Evolutionary conservation across 2,888 invertebrate species (phyloP).

Genomic region (Melipona bicolor): DNA sequence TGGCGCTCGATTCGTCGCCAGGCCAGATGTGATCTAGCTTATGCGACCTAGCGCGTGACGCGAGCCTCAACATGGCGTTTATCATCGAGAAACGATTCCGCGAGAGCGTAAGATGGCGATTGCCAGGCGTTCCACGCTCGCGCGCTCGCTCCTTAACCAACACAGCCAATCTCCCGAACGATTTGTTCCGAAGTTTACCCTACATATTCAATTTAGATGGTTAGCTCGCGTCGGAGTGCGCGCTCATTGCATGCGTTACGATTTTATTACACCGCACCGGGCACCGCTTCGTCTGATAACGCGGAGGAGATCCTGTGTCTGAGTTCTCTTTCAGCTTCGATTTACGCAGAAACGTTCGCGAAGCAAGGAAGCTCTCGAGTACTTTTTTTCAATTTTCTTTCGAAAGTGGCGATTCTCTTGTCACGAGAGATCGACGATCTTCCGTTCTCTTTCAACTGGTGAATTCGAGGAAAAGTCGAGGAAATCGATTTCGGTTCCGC

Average conservation of each 20-base stretch:
- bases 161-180: not conserved
- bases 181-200: constrained; percentile 18
- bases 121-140: not conserved
- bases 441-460: too few relatives aligned
- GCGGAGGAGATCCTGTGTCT: not conserved
- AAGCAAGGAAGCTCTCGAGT: too few relatives aligned
- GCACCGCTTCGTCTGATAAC: not conserved
- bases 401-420: too few relatives aligned
- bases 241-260: constrained; percentile 23
- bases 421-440: too few relatives aligned
- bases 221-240: not conserved
- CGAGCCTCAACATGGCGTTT: not conserved
- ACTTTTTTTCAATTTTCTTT: too few relatives aligned
- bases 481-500: too few relatives aligned
- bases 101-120: not conserved
- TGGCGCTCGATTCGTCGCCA: not conserved
- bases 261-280: not conserved
- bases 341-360: too few relatives aligned
- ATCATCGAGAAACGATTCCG: not conserved
- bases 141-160: not conserved
- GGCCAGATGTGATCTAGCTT: not conserved
- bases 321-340: too few relatives aligned
- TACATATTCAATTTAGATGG: constrained; percentile 36
- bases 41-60: too few relatives aligned
- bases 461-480: not conserved